phyloP scores from a whole-genome alignment of 2,888 invertebrate species.

The Cepaea hortensis region DNA sequence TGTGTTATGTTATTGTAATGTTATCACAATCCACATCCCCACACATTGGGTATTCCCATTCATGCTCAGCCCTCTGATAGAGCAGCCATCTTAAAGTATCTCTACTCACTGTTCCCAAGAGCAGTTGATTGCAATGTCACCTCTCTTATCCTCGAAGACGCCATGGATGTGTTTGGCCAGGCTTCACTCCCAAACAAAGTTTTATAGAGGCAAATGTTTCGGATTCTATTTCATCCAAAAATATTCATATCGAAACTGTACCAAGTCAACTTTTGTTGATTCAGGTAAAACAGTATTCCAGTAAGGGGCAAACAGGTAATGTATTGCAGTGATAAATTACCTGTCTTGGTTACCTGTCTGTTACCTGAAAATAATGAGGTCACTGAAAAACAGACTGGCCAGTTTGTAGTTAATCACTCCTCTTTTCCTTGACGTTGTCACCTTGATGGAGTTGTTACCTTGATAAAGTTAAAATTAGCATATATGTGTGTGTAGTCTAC shows the following conservation, averaged over 20 bases:
- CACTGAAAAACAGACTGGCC: no score
- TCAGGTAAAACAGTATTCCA: neutral
- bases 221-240: neutral
- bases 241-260: neutral
- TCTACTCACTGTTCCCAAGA: no score
- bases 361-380: constrained; percentile 4
- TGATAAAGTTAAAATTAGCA: neutral
- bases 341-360: neutral
- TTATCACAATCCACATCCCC: no score
- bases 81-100: no score
- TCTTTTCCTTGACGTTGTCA: neutral
- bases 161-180: no score
- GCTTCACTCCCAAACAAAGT: no score
- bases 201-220: no score
- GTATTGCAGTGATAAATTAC: constrained; percentile 8
- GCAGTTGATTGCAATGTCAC: no score
- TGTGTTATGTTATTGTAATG: no score
- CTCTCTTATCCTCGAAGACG: no score
- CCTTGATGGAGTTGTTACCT: neutral
- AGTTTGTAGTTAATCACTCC: neutral
- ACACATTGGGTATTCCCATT: no score
- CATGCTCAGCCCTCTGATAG: no score
- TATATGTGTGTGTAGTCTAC: neutral
- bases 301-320: neutral
- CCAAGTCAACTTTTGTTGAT: neutral